phyloP scores from a whole-genome alignment of 2,888 invertebrate genomes.

The Archaeoteleia sp. region DNA sequence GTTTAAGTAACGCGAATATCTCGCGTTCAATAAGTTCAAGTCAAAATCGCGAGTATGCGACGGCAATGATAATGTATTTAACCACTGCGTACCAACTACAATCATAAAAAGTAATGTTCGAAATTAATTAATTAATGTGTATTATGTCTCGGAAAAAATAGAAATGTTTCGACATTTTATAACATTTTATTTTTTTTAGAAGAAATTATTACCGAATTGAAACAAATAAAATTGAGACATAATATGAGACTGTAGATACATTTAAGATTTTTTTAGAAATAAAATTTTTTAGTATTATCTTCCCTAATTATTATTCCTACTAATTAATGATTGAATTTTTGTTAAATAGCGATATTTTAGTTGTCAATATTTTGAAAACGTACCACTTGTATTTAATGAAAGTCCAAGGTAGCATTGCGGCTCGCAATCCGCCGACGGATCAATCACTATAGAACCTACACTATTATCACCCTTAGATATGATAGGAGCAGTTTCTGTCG shows the following conservation, averaged over 20 bases:
- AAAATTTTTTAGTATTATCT: no score
- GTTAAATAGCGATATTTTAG: no score
- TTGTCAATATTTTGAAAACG: constrained; percentile 44
- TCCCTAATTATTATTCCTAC: no score
- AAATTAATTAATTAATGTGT: not conserved
- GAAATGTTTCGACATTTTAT: no score
- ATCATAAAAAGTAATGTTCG: no score
- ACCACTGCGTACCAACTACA: constrained; percentile 81
- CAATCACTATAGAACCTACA: constrained; percentile 80
- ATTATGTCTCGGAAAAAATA: constrained; percentile 4
- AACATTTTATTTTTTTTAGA: no score
- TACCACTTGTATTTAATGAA: constrained; percentile 80
- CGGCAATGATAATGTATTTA: constrained; percentile 80
- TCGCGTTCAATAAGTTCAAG: constrained; percentile 79
- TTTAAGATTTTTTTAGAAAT: no score
- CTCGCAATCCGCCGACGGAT: constrained; percentile 83
- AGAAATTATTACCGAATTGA: no score
- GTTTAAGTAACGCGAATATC: constrained; percentile 79
- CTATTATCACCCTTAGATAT: constrained; percentile 73
- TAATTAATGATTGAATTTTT: no score
- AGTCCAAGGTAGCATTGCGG: constrained; percentile 87
- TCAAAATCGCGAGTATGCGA: constrained; percentile 83
- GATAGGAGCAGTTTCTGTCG: constrained; percentile 67
- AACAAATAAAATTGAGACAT: not conserved
- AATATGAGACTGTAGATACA: no score